These are phyloP conservation scores for Neoaliturus tenellus DNA, from an alignment of 2,888 invertebrate genomes.

Conservation along the genomic window DNA sequence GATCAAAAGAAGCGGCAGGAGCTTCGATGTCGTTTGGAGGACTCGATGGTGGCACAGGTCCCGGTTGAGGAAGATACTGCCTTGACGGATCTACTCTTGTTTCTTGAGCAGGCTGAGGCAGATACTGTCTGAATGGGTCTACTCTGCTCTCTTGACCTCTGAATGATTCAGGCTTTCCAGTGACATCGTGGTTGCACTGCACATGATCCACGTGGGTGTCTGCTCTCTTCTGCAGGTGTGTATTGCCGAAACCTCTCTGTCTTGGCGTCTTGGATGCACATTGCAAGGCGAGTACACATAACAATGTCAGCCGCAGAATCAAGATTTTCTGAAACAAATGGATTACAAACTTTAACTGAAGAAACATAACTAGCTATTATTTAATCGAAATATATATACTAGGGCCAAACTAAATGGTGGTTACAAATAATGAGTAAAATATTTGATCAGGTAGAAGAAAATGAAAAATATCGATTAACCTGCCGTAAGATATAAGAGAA, in stretches of 20 bases:
- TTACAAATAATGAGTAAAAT: too few species aligned
- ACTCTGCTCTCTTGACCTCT: background rate
- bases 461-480: too few species aligned
- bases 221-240: background rate
- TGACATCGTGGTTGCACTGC: background rate
- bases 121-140: constrained; percentile 8
- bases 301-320: background rate
- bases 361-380: too few species aligned
- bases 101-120: constrained; percentile 5
- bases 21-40: background rate
- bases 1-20: constrained; percentile 23
- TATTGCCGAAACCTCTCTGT: background rate
- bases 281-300: background rate
- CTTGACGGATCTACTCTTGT: constrained; percentile 27
- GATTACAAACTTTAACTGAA: too few species aligned
- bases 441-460: too few species aligned
- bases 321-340: background rate
- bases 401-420: too few species aligned
- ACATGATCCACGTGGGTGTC: background rate
- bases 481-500: too few species aligned
- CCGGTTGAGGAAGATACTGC: constrained; percentile 13
- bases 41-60: background rate
- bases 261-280: background rate
- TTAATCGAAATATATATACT: too few species aligned
- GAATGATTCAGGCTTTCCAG: background rate